Evolutionary conservation across 2,797 vertebrate genomes (phyloP), one percentile per base, ranked within the genome.

Genomic region (Nannoperca australis): DNA sequence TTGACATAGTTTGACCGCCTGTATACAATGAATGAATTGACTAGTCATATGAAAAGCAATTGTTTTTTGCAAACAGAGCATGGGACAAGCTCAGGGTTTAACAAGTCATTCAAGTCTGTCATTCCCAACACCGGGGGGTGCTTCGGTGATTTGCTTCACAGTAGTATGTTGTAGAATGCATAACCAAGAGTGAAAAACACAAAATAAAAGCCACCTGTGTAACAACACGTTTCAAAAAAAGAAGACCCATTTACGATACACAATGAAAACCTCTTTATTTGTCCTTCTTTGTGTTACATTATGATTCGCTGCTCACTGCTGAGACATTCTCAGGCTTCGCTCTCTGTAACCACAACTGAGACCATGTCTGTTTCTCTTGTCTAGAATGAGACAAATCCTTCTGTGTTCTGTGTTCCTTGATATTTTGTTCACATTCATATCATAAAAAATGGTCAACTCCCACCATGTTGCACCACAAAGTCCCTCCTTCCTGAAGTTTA

Each of bases 401-500:
- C 38, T 80, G 76, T 82, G 72, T 71, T 85, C 45, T 80, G 85
- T 84, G 24, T 76, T 82, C 70, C 68, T 73, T 71, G 27, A 88
- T 76, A 58, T 82, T 85, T 55, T 62, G 17, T 87, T 67, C 73
- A 86, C 66, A 85, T 76, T 83, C 64, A 73, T 76, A 15, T 81
- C 67, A 65, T 67, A 69, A 47, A 88, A 81, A 81, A 42, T 51
- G 66, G 70, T 74, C 72, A 67, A 73, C 78, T 89, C 71, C 86
- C 81, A 81, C 73, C 42, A 24, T 61, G 44, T 82, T 79, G 66
- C n/a, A 69, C 63, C 74, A 78, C 78, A 65, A 53, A 76, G 80
- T 76, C 69, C 66, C 59, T 91, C 84, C 73, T 90, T 76, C 53
- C 60, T 42, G 79, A 82, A 85, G 78, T 68, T 81, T 59, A 76